A percentile compares a stretch with the other conserved stretches of the same genome.
phyloP scores from a whole-genome alignment of 2,888 invertebrate species.

The Alloscopus bannaensis region DNA sequence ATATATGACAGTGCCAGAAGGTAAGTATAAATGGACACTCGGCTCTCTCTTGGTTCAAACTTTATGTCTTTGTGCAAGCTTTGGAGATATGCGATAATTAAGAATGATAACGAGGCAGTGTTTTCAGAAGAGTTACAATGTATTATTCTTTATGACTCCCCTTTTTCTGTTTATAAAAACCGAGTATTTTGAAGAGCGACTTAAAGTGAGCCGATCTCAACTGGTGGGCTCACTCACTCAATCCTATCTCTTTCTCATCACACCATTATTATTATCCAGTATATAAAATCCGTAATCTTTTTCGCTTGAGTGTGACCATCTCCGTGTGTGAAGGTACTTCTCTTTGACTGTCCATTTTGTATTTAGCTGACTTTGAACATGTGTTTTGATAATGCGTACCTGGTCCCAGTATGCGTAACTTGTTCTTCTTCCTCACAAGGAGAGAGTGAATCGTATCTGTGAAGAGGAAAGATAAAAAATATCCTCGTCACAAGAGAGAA shows the following conservation, averaged over 20 bases:
- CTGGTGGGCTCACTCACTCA: conserved; percentile 57
- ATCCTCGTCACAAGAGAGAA: neutral
- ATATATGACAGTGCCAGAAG: too few relatives aligned
- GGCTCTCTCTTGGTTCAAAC: too few relatives aligned
- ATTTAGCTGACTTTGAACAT: conserved; percentile 69
- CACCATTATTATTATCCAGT: conserved; percentile 41
- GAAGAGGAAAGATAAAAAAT: neutral
- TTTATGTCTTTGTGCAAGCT: too few relatives aligned
- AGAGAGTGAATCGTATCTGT: conserved; percentile 28
- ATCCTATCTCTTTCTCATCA: conserved; percentile 52
- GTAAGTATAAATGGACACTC: too few relatives aligned
- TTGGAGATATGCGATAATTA: conserved; percentile 54
- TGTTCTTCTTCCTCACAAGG: conserved; percentile 17
- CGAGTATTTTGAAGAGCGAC: too few relatives aligned
- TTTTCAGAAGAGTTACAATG: conserved; percentile 12
- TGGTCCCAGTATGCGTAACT: neutral
- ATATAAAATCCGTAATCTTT: too few relatives aligned
- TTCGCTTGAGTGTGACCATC: conserved; percentile 2
- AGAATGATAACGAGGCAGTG: conserved; percentile 20
- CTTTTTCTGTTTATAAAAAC: too few relatives aligned
- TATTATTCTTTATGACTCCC: too few relatives aligned
- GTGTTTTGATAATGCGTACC: conserved; percentile 57
- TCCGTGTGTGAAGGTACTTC: too few relatives aligned
- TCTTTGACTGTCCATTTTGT: conserved; percentile 54
- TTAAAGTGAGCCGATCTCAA: conserved; percentile 21